Percentiles rank a stretch among this genome's conserved stretches.
Conservation (phyloP, 2,797 vertebrate genomes). For the Pteropus rufus region DNA sequence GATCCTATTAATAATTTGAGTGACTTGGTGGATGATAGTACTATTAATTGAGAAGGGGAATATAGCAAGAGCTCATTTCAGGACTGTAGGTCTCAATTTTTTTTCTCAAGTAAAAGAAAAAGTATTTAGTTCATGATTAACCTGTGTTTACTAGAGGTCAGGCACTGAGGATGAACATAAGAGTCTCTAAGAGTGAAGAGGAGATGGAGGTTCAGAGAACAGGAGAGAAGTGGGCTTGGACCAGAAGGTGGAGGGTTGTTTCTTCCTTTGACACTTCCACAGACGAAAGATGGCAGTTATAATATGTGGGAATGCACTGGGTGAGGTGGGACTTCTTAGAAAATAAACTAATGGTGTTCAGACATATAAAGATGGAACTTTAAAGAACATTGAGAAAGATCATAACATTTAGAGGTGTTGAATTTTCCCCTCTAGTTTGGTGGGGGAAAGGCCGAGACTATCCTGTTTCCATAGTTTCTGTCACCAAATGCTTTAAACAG, state of each 20-base stretch:
- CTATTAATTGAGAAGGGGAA: neutral
- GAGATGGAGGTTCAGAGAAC: neutral
- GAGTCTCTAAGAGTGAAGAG: neutral
- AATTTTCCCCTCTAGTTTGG: neutral
- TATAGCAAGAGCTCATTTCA: neutral
- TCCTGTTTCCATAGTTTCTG: conserved; percentile 72
- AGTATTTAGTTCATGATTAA: neutral
- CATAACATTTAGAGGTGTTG: neutral
- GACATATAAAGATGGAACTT: neutral
- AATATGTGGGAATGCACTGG: neutral
- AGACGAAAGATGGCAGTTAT: no score
- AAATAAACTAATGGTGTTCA: neutral
- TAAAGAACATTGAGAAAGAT: neutral
- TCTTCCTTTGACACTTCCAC: neutral
- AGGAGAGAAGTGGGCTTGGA: neutral
- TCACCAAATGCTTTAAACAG: conserved; percentile 78
- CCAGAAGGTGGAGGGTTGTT: neutral
- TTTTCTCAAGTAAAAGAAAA: neutral
- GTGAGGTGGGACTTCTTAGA: neutral
- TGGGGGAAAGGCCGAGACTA: conserved; percentile 80
- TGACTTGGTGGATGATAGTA: neutral
- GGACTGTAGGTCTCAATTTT: neutral
- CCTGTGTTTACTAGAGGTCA: neutral
- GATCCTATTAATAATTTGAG: neutral
- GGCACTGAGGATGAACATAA: neutral